These are phyloP conservation scores for Mesembrinibis cayennensis DNA, from an alignment of 2,113 vertebrate species.

Conservation along the genomic window DNA sequence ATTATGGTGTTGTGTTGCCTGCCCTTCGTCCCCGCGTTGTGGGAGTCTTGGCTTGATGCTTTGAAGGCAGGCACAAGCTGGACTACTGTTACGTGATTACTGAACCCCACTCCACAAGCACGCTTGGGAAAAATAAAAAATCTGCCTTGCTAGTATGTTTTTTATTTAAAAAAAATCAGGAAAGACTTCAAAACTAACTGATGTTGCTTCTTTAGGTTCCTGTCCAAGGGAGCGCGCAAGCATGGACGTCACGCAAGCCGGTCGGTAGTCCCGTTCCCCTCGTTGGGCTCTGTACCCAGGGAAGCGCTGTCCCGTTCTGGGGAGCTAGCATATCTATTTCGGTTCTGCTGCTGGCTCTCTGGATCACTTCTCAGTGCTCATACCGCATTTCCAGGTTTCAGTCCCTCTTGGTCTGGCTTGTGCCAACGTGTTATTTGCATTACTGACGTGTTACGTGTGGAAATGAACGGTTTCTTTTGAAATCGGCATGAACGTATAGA, in stretches of 20 bases:
- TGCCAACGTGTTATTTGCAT: neutral
- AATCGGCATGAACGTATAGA: neutral
- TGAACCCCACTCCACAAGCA: neutral
- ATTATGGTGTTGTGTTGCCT: too few relatives aligned
- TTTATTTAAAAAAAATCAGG: neutral
- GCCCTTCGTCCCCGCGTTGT: accelerated
- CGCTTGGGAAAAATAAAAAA: neutral
- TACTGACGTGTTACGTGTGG: neutral
- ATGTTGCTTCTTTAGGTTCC: too few relatives aligned
- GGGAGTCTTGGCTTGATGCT: neutral
- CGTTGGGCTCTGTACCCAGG: neutral
- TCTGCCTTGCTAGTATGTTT: too few relatives aligned
- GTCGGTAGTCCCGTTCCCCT: neutral
- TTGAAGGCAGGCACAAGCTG: neutral
- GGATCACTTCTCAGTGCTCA: neutral
- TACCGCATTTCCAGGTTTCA: neutral
- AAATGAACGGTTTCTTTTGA: neutral
- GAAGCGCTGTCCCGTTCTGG: neutral
- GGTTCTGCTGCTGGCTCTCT: neutral
- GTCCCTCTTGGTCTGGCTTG: neutral
- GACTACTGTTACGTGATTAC: accelerated
- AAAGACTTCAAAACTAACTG: neutral
- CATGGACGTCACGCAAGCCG: accelerated
- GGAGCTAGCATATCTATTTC: too few relatives aligned
- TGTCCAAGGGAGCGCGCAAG: too few relatives aligned